Base-by-base conservation (phyloP, 2,113 vertebrate species). In the Pangasianodon gigas region DNA sequence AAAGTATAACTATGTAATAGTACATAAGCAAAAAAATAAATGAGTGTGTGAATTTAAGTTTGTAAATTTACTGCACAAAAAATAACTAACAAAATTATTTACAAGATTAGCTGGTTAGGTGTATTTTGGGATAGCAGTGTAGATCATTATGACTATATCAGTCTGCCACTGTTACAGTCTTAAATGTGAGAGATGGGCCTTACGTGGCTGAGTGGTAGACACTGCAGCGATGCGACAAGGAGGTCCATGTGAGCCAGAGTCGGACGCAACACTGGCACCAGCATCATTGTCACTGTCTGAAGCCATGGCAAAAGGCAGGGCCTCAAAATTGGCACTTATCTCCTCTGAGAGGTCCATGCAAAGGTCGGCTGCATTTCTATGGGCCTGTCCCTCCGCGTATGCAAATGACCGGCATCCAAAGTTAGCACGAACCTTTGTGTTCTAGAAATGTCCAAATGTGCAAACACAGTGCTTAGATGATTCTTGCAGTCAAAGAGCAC, bases 251-350 rank as follows among this genome's bases (percentile, higher is more conserved):
- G 96, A 97, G 48, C 97, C 98, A 0, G 98, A 97, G 91, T 99
- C 98, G 0, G 98, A 99, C 0, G 98, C 97, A 32, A 98, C 97
- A 92, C 98, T 99, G 92, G 98, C 97, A 75, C 98, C 98, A 4
- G 98, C 98, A 32, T 99, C 98, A 0, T 99, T 99, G 92, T 99
- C 98, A 0, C 98, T 99, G 93, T 99, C 98, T 0, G 98, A 99
- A 44, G 98, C 98, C 98, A 98, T 99, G 87, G 98, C 98, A 83
- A 99, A 99, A 48, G 98, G 98, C 80, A 99, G 91, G 0, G 97
- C 98, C 95, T 99, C 98, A 21, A 99, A 99, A 95, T 99, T 99
- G 86, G 98, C 98, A 0, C 98, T 99, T 90, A 99, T 99, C 94
- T 99, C 98, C 87, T 99, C 98, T 0, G 98, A 98, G 0, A 99